These are phyloP conservation scores for Centroberyx gerrardi DNA, from an alignment of 2,797 vertebrate species.

Conservation along the genomic window DNA sequence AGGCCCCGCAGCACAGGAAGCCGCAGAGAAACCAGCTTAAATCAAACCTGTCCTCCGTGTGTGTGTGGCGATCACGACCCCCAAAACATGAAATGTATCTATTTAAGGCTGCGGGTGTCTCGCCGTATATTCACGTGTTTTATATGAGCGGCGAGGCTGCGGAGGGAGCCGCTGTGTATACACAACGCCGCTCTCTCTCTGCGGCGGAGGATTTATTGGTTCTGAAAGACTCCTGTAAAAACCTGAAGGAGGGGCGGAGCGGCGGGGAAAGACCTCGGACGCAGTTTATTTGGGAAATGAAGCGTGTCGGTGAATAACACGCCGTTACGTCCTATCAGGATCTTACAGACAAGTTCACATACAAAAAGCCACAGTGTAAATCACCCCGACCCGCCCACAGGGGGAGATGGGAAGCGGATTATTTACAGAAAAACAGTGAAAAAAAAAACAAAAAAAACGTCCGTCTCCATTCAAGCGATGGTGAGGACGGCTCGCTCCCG, in stretches of 20 bases:
- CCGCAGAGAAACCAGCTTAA: conserved; percentile 48
- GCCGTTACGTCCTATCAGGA: conserved; percentile 16
- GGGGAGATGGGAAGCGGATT: neutral
- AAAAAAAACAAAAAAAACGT: conserved; percentile 10
- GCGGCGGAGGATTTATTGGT: conserved; percentile 54
- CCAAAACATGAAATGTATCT: neutral
- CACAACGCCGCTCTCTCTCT: conserved; percentile 8
- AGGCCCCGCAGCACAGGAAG: conserved; percentile 48
- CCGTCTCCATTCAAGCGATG: conserved; percentile 78
- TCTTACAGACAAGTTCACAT: conserved; percentile 28
- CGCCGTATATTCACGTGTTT: conserved; percentile 33
- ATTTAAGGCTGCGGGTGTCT: conserved; percentile 26
- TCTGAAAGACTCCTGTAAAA: conserved; percentile 45
- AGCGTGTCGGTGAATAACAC: conserved; percentile 49
- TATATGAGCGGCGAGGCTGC: conserved; percentile 35
- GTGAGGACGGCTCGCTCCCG: conserved; percentile 91
- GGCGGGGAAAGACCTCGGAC: conserved; percentile 58
- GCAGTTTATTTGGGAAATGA: conserved; percentile 70
- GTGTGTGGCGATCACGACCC: conserved; percentile 31
- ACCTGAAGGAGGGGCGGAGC: conserved; percentile 10
- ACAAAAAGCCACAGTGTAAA: conserved; percentile 39
- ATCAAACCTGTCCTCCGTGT: conserved; percentile 58
- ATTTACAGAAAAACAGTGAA: conserved; percentile 9
- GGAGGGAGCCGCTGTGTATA: conserved; percentile 29
- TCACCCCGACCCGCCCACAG: conserved; percentile 6